Evolutionary conservation across 2,113 vertebrate species (phyloP), one percentile per base, ranked within the genome.

Genomic region (Festucalex cinctus): DNA sequence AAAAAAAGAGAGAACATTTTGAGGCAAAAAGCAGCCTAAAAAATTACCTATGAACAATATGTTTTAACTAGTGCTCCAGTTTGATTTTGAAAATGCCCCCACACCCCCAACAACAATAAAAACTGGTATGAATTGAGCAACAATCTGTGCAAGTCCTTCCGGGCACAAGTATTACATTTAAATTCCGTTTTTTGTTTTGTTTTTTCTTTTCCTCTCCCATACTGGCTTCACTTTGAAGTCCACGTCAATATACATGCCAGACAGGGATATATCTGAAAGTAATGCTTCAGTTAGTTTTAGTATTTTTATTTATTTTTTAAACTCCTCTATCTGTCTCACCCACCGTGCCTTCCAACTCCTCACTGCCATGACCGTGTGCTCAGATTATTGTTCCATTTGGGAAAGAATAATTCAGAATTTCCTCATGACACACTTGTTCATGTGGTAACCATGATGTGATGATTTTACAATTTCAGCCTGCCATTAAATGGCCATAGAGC

Each of bases 401-500:
- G 43, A 39, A 59, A 71, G 59, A 66, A 57, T 69, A 70, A 81
- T 72, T 61, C 57, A 73, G 58, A 69, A 71, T 69, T 68, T 32
- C 64, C 28, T 65, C 53, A 24, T 73, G 10, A 63, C 16, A 48
- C 65, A 69, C 59, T 65, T 70, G 37, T 76, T 43, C 19, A 26
- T 22, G 26, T 60, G 51, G 6, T 63, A 20, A 68, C 35, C 57
- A 60, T 68, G 57, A 71, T 61, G 17, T 58, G 64, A 64, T 51
- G 60, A 37, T 74, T 74, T 68, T 43, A 67, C 60, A 60, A 48
- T 67, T 69, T 77, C 72, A 70, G 57, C 43, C 39, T 63, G 49
- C 71, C 79, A 74, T 77, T 74, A 83, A 74, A 81, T 78, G 76
- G 76, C 83, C 63, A 56, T 68, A 24, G 70, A 67, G 51, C 1